These are phyloP conservation scores for Sialia sialis DNA, from an alignment of 2,113 vertebrate species.

Conservation along the genomic window DNA sequence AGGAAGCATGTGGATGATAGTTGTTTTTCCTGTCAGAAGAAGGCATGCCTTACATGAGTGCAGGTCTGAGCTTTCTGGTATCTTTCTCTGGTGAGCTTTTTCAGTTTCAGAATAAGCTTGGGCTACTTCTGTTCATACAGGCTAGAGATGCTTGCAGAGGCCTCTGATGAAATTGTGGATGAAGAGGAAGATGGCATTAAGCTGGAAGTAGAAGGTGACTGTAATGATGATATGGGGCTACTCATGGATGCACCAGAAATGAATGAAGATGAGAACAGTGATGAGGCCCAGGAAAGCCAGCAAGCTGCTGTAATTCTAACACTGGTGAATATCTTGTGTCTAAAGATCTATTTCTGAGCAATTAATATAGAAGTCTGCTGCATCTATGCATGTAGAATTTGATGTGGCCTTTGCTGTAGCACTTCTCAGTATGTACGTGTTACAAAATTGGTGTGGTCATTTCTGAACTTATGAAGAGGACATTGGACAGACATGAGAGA, in stretches of 20 bases:
- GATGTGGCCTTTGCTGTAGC: not conserved
- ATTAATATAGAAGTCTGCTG: not conserved
- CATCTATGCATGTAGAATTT: not conserved
- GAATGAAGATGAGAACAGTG: not conserved
- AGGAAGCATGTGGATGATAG: not conserved
- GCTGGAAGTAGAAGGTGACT: not conserved
- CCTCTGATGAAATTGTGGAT: conserved; percentile 36
- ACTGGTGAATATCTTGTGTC: conserved; percentile 60
- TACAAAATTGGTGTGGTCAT: not conserved
- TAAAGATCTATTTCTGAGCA: not conserved
- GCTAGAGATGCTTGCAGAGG: conserved; percentile 68
- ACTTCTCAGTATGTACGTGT: not conserved
- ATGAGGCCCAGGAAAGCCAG: not conserved
- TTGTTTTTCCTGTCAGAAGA: not conserved
- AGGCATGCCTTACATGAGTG: not conserved
- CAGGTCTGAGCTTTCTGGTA: not conserved
- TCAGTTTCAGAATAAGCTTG: not conserved
- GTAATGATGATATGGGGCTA: not conserved
- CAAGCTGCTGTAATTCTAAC: not conserved
- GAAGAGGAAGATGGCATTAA: conserved; percentile 41
- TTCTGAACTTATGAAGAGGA: not conserved
- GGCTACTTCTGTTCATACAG: conserved; percentile 41
- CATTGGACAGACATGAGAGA: not conserved
- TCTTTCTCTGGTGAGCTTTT: not conserved
- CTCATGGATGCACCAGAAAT: not conserved